Evolutionary conservation across 2,797 vertebrate genomes (phyloP).

Genomic region (Diceros bicornis): DNA sequence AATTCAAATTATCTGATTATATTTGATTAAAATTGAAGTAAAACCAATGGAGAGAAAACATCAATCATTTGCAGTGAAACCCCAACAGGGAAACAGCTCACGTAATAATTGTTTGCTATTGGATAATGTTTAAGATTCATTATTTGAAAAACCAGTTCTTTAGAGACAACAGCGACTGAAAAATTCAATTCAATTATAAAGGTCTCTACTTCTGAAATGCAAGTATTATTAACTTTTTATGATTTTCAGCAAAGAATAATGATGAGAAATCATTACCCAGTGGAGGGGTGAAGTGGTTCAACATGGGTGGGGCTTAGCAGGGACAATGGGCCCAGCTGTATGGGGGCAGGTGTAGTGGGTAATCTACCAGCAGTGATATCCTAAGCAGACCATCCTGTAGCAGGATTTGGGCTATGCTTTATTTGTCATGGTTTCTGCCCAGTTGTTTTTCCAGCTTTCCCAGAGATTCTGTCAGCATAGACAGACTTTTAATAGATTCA

Average conservation of each 20-base stretch:
- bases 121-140: constrained; percentile 48
- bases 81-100: background rate
- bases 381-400: too few species aligned
- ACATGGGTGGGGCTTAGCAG: background rate
- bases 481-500: background rate
- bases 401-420: background rate
- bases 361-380: accelerated
- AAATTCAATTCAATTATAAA: constrained; percentile 30
- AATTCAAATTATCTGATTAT: constrained; percentile 53
- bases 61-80: background rate
- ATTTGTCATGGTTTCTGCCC: background rate
- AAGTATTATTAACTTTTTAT: background rate
- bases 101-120: background rate
- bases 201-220: background rate
- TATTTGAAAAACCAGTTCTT: constrained; percentile 54
- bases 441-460: background rate
- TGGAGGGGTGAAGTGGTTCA: accelerated
- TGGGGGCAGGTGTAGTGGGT: accelerated
- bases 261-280: background rate
- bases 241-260: background rate
- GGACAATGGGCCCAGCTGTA: too few species aligned
- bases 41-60: constrained; percentile 28
- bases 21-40: constrained; percentile 62
- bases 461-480: background rate
- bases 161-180: background rate